Conservation (phyloP, 2,888 invertebrate genomes). For the Spodoptera exigua region DNA sequence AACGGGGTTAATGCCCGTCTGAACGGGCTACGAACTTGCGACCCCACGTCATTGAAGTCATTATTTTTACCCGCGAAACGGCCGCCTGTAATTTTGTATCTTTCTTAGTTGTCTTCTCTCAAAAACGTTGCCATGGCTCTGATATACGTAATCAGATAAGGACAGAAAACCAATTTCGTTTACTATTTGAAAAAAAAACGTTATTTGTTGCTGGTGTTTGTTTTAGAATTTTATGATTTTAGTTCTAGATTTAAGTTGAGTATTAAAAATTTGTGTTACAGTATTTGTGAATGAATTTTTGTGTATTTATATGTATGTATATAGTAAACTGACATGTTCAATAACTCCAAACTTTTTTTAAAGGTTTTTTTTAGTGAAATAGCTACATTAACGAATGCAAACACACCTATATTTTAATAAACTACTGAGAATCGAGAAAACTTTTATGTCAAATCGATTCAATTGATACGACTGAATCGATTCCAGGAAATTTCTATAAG, state of each 20-base stretch:
- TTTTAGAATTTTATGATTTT: too few relatives aligned
- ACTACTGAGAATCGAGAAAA: neutral
- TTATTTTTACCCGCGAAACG: constrained; percentile 62
- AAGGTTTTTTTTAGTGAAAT: too few relatives aligned
- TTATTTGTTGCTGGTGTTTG: too few relatives aligned
- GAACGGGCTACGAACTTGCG: constrained; percentile 71
- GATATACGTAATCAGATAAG: constrained; percentile 5
- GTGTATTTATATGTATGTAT: too few relatives aligned
- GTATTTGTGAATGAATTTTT: too few relatives aligned
- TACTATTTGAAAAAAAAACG: constrained; percentile 14
- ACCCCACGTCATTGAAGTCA: constrained; percentile 68
- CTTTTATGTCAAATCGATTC: neutral
- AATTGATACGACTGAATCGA: neutral
- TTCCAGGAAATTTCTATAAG: constrained; percentile 1
- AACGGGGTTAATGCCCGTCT: constrained; percentile 67
- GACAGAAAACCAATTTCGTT: constrained; percentile 15
- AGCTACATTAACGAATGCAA: too few relatives aligned
- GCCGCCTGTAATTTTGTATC: constrained; percentile 43
- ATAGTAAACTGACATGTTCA: too few relatives aligned
- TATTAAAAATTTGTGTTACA: too few relatives aligned
- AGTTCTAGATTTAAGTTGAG: too few relatives aligned
- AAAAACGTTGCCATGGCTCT: constrained; percentile 17
- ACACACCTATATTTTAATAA: too few relatives aligned
- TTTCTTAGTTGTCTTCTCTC: constrained; percentile 43
- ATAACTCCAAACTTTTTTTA: too few relatives aligned